These are phyloP conservation scores for Drosophila ohnishii DNA, from an alignment of 1,140 invertebrate genomes.

Conservation along the genomic window DNA sequence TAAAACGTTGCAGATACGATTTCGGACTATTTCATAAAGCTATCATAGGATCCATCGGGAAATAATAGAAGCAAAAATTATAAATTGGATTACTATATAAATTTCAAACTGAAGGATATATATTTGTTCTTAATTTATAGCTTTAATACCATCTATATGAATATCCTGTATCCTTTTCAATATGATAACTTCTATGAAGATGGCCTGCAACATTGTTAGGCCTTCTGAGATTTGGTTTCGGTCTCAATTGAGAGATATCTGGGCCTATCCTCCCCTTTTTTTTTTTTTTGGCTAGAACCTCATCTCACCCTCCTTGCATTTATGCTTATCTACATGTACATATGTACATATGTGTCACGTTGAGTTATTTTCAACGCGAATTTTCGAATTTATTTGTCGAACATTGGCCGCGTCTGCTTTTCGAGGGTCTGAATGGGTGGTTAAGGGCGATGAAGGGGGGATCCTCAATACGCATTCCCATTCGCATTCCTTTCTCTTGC, in stretches of 20 bases:
- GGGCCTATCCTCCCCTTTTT: too few species aligned
- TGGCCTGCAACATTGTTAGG: not conserved
- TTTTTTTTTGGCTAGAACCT: not conserved
- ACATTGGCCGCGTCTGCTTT: slow-evolving; percentile 56
- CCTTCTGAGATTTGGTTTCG: not conserved
- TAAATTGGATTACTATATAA: too few species aligned
- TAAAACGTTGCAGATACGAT: too few species aligned
- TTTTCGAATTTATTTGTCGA: slow-evolving; percentile 75
- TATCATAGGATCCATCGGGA: too few species aligned
- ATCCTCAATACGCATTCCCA: slow-evolving; percentile 66
- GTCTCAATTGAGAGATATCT: not conserved
- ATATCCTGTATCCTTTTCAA: not conserved
- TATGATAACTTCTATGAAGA: not conserved
- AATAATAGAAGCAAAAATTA: too few species aligned
- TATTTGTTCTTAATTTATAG: too few species aligned
- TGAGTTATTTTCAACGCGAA: slow-evolving; percentile 76
- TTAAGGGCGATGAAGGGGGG: not conserved
- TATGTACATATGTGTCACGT: slow-evolving; percentile 56
- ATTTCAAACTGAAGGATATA: too few species aligned
- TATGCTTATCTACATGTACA: slow-evolving; percentile 4
- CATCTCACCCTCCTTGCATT: not conserved
- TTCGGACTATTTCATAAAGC: too few species aligned
- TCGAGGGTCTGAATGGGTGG: not conserved
- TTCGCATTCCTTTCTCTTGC: slow-evolving; percentile 64
- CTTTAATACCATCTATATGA: too few species aligned